These are phyloP conservation scores for Peromyscus aztecus DNA, from an alignment of 2,797 vertebrate genomes.

Conservation along the genomic window DNA sequence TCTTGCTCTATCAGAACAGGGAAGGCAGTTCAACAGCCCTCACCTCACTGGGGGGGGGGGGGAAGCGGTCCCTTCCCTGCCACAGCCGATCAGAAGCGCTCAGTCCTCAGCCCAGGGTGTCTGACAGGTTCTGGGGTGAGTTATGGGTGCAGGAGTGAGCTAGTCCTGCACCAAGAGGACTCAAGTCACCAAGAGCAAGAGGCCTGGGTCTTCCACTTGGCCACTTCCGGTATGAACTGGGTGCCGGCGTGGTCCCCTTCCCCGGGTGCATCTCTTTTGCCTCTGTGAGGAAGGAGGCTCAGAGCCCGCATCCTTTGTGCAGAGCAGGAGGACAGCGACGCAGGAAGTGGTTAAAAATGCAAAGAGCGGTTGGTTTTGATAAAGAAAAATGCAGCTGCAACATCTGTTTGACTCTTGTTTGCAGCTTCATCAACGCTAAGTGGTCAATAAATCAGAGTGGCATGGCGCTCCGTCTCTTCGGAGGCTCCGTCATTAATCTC, in stretches of 20 bases:
- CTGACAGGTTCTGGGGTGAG: background rate
- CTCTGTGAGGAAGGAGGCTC: rapidly evolving
- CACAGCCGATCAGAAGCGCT: no score
- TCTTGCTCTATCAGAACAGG: background rate
- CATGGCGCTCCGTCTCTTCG: slow-evolving; percentile 90
- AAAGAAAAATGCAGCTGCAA: slow-evolving; percentile 94
- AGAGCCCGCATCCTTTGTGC: background rate
- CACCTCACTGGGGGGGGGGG: background rate
- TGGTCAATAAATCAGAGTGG: slow-evolving; percentile 97
- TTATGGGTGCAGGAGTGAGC: background rate
- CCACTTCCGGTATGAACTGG: background rate
- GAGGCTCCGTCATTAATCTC: slow-evolving; percentile 93
- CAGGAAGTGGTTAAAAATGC: slow-evolving; percentile 83
- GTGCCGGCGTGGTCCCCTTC: rapidly evolving
- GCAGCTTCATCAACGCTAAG: slow-evolving; percentile 98
- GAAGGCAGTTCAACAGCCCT: rapidly evolving
- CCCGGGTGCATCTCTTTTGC: rapidly evolving
- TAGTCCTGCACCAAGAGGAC: background rate
- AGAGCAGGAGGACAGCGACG: slow-evolving; percentile 23
- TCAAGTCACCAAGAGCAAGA: background rate
- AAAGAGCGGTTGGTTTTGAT: slow-evolving; percentile 88
- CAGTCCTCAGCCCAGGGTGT: background rate
- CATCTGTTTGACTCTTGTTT: slow-evolving; percentile 95
- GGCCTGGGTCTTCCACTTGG: background rate
- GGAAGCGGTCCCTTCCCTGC: background rate